These are phyloP conservation scores for Drosophila longiperda DNA, from an alignment of 2,888 invertebrate genomes.

Conservation along the genomic window DNA sequence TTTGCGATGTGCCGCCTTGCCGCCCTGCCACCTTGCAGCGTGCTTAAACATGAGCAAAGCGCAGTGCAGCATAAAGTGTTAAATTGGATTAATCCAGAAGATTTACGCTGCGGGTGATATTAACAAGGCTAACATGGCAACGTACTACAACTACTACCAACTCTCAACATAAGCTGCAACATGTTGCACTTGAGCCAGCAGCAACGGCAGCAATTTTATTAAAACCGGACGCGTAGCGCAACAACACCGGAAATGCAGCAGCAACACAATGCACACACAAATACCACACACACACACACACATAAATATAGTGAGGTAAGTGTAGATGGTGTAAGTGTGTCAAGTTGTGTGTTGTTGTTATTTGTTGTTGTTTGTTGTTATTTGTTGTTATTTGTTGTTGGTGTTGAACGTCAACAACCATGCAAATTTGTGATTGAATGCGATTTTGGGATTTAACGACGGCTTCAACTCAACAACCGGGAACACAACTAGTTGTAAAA, in stretches of 20 bases:
- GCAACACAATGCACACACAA: conserved; percentile 23
- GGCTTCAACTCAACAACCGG: conserved; percentile 51
- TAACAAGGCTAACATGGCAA: conserved; percentile 72
- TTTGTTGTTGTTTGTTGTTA: conserved; percentile 6
- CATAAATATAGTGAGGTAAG: conserved; percentile 26
- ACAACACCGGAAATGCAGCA: conserved; percentile 77
- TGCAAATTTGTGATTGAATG: conserved; percentile 71
- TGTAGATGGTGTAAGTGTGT: conserved; percentile 61
- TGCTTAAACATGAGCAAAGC: conserved; percentile 57
- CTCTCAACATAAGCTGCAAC: conserved; percentile 53
- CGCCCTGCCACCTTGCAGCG: conserved; percentile 36
- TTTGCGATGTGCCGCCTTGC: conserved; percentile 3
- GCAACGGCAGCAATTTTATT: conserved; percentile 68
- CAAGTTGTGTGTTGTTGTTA: conserved; percentile 48
- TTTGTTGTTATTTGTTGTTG: conserved; percentile 16
- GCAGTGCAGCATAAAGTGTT: conserved; percentile 82
- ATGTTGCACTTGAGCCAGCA: conserved; percentile 67
- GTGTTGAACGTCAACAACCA: conserved; percentile 64
- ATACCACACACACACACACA: conserved; percentile 6
- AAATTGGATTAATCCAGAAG: conserved; percentile 84
- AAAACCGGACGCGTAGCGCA: conserved; percentile 81
- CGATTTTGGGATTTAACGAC: conserved; percentile 75
- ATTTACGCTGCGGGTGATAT: conserved; percentile 84
- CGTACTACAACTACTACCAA: conserved; percentile 33
- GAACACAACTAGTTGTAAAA: conserved; percentile 55